A percentile compares a stretch with the other conserved stretches of the same genome.
Evolutionary conservation across 2,797 vertebrate species (phyloP).

Genomic region (Luscinia luscinia): DNA sequence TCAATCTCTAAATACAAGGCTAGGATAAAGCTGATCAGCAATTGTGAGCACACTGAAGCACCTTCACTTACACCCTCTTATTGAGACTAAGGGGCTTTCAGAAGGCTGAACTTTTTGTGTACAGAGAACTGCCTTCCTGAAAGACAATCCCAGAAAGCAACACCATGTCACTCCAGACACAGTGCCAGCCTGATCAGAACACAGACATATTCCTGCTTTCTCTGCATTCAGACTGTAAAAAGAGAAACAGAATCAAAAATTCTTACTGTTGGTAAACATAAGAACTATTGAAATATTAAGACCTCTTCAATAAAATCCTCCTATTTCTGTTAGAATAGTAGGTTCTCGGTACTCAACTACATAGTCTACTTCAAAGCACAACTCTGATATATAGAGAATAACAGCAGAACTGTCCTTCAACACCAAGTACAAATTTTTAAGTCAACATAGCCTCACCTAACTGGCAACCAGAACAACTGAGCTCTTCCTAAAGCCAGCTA

Average conservation of each 20-base stretch:
- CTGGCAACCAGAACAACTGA: neutral
- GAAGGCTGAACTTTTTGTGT: neutral
- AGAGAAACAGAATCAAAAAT: neutral
- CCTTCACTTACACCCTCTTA: neutral
- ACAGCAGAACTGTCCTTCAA: neutral
- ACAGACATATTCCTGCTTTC: neutral
- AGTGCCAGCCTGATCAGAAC: neutral
- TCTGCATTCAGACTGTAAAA: neutral
- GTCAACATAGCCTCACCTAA: neutral
- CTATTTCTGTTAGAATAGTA: neutral
- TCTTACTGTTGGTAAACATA: neutral
- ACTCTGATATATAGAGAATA: neutral
- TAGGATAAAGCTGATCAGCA: neutral
- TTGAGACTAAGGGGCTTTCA: neutral
- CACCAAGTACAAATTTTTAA: neutral
- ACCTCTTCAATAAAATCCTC: neutral
- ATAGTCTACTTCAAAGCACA: neutral
- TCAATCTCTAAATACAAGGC: neutral
- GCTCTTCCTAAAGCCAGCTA: neutral
- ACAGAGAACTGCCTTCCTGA: neutral
- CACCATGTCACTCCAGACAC: neutral
- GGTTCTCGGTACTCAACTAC: neutral
- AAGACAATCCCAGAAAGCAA: neutral
- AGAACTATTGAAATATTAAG: neutral
- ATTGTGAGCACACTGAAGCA: neutral